Percentiles rank a stretch among this genome's conserved stretches.
phyloP scores from a whole-genome alignment of 2,888 invertebrate species.

The Dorcus hopei region DNA sequence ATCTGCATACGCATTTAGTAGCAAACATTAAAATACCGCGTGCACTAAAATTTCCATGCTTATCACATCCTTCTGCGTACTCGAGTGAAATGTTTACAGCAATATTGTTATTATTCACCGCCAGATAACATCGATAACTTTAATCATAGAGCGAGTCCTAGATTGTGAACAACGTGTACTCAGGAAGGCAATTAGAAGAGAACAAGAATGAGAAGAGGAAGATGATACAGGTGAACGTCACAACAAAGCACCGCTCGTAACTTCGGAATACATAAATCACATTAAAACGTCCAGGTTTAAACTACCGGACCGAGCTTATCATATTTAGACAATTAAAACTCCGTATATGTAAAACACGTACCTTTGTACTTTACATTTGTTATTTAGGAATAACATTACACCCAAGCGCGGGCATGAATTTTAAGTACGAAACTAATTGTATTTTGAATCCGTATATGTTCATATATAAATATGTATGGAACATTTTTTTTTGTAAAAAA shows the following conservation, averaged over 20 bases:
- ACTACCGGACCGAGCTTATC: slow-evolving; percentile 28
- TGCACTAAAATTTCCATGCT: no score
- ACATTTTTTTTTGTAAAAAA: no score
- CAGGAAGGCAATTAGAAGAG: neutral
- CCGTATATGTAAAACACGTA: slow-evolving; percentile 36
- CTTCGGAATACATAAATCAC: slow-evolving; percentile 24
- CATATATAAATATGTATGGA: no score
- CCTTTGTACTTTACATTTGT: slow-evolving; percentile 21
- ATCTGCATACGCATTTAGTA: no score
- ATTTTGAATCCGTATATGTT: no score
- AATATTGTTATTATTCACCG: no score
- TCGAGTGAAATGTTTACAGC: no score
- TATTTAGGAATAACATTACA: slow-evolving; percentile 26
- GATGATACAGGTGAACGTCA: slow-evolving; percentile 24
- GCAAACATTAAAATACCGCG: no score
- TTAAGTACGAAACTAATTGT: slow-evolving; percentile 16
- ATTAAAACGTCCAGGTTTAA: slow-evolving; percentile 22
- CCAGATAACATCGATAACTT: no score
- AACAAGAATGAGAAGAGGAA: neutral
- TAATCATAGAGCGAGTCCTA: no score
- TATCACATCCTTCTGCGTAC: no score
- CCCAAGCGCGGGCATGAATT: slow-evolving; percentile 21
- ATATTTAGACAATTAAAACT: slow-evolving; percentile 33
- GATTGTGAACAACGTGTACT: neutral
- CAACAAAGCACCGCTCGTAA: slow-evolving; percentile 23